These are phyloP conservation scores for Lepas anatifera DNA, from an alignment of 2,888 invertebrate genomes.

Conservation along the genomic window DNA sequence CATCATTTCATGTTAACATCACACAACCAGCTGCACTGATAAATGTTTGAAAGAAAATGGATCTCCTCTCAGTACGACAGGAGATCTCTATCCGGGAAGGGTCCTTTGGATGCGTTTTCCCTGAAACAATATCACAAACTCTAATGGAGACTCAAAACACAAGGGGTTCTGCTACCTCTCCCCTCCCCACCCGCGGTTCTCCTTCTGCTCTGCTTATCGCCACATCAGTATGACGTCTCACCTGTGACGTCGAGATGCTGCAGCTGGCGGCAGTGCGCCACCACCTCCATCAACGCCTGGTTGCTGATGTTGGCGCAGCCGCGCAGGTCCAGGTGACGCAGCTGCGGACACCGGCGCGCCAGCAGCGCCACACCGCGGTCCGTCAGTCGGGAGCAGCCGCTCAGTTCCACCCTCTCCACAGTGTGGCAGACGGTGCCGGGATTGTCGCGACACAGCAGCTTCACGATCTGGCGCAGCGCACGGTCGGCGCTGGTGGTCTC, in stretches of 20 bases:
- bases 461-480: constrained; percentile 36
- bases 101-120: too few relatives aligned
- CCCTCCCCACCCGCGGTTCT: too few relatives aligned
- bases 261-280: constrained; percentile 63
- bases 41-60: too few relatives aligned
- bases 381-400: constrained; percentile 56
- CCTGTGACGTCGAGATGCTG: constrained; percentile 68
- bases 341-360: constrained; percentile 64
- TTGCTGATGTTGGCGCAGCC: constrained; percentile 55
- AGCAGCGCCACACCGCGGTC: constrained; percentile 63
- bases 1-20: too few relatives aligned
- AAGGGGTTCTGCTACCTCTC: too few relatives aligned
- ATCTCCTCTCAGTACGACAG: too few relatives aligned
- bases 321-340: constrained; percentile 66
- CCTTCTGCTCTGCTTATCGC: too few relatives aligned
- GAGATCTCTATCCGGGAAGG: too few relatives aligned
- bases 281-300: constrained; percentile 60
- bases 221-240: too few relatives aligned
- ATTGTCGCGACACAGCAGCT: constrained; percentile 34
- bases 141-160: too few relatives aligned
- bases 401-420: constrained; percentile 45
- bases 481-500: constrained; percentile 43
- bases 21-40: too few relatives aligned
- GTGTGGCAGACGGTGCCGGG: constrained; percentile 35
- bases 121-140: too few relatives aligned